Conservation (phyloP, 2,113 vertebrate species). For the Candoia aspera region DNA sequence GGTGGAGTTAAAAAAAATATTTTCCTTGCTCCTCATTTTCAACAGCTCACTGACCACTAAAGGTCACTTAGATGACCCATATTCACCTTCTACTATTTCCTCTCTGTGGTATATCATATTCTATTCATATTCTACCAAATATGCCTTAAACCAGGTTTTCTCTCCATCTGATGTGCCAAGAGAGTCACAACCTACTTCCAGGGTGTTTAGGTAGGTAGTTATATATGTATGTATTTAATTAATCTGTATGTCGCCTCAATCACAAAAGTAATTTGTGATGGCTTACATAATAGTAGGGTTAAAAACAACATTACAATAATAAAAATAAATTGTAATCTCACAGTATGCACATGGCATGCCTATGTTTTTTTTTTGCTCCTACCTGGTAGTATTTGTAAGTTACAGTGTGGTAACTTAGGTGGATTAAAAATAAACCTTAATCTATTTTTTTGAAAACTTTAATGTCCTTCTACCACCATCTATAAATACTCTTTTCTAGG, state of each 20-base stretch:
- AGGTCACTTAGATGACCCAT: background rate
- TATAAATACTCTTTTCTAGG: background rate
- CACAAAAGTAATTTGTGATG: background rate
- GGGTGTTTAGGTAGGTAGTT: background rate
- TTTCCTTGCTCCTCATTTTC: background rate
- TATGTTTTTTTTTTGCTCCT: background rate
- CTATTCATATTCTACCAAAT: background rate
- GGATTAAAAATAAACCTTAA: background rate
- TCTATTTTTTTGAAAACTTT: background rate
- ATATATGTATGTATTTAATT: background rate
- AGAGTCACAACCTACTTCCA: background rate
- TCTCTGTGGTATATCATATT: background rate
- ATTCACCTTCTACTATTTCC: background rate
- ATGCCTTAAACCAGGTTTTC: background rate
- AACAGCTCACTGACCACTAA: background rate
- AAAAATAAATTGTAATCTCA: background rate
- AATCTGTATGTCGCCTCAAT: background rate
- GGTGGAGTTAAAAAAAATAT: background rate
- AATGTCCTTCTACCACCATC: background rate
- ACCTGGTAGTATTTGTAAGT: background rate
- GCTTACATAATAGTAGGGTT: background rate
- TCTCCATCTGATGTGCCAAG: background rate
- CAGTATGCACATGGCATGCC: background rate
- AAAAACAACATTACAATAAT: background rate
- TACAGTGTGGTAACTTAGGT: background rate